Percentiles rank a stretch among this genome's conserved stretches.
These are phyloP conservation scores for Microctonus hyperodae DNA, from an alignment of 2,888 invertebrate genomes.

Conservation along the genomic window DNA sequence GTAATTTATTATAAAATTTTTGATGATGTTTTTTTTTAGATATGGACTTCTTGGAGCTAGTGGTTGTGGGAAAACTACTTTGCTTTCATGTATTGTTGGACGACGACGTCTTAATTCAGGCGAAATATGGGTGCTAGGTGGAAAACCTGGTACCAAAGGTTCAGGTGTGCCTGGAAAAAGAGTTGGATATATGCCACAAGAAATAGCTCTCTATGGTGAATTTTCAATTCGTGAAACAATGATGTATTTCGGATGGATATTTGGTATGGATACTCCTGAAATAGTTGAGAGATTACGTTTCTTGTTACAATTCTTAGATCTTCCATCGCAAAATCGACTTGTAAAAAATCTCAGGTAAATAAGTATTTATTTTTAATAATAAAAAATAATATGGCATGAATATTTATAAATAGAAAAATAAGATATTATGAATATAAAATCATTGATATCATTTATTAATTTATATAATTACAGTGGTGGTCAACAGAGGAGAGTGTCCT, in stretches of 20 bases:
- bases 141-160: conserved; percentile 87
- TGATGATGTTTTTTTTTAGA: conserved; percentile 69
- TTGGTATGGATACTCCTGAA: conserved; percentile 86
- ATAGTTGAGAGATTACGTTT: conserved; percentile 84
- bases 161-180: conserved; percentile 91
- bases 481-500: conserved; percentile 89
- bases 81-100: conserved; percentile 91
- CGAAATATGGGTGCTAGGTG: conserved; percentile 88
- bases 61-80: conserved; percentile 96
- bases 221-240: conserved; percentile 94
- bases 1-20: not conserved
- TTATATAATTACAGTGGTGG: conserved; percentile 74
- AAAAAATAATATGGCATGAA: not conserved
- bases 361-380: not conserved
- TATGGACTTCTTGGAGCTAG: conserved; percentile 94
- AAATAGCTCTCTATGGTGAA: conserved; percentile 89
- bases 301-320: conserved; percentile 86
- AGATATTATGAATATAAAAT: not conserved
- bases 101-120: conserved; percentile 85
- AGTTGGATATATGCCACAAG: conserved; percentile 98
- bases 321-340: conserved; percentile 84
- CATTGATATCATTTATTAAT: conserved; percentile 21
- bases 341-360: conserved; percentile 77
- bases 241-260: conserved; percentile 96
- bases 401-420: not conserved